Base-by-base conservation (phyloP, 2,113 vertebrate species). In the Brachionichthys hirsutus region DNA sequence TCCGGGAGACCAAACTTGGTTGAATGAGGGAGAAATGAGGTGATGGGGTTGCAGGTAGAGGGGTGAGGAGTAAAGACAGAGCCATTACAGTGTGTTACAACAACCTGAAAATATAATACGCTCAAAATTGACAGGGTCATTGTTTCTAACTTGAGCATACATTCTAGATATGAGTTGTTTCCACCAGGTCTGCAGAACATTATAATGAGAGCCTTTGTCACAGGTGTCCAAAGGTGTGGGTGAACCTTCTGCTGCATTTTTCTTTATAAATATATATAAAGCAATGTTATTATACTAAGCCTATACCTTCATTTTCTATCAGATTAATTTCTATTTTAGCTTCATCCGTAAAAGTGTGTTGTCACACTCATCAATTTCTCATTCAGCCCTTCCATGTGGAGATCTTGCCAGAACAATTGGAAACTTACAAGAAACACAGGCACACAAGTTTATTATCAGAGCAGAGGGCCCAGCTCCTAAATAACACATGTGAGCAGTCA, bases 1-100 rank as follows among this genome's bases (percentile, higher is more conserved):
- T 70, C 66, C 54, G 35, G 44, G 43, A 54, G 43, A 70, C 45
- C 54, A 59, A 22, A 66, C 36, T 46, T 51, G 68, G 14, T 35
- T 16, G 45, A 48, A 46, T 41, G 30, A 55, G 22, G 36, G 12
- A 40, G 40, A n/a, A 20, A 14, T 41, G 19, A 43, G 41, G 43
- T n/a, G 13, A 22, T 8, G 12, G 49, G 54, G 58, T 18, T 41
- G 42, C 2, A 24, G n/a, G 12, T 19, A 14, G 36, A 11, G 20
- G 36, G 10, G 12, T 0, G 12, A 1, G 18, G 24, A 57, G 48
- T 8, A 17, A 3, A 17, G 2, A 35, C 41, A 20, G 52, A 34
- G 42, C 15, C 18, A 38, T 24, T 56, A 30, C 18, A 53, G 4
- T 24, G 24, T 34, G 41, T 55, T 47, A n/a, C 36, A 45, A 54